Evolutionary conservation across 2,113 vertebrate species (phyloP), one percentile per base, ranked within the genome.

Genomic region (Aythya baeri): DNA sequence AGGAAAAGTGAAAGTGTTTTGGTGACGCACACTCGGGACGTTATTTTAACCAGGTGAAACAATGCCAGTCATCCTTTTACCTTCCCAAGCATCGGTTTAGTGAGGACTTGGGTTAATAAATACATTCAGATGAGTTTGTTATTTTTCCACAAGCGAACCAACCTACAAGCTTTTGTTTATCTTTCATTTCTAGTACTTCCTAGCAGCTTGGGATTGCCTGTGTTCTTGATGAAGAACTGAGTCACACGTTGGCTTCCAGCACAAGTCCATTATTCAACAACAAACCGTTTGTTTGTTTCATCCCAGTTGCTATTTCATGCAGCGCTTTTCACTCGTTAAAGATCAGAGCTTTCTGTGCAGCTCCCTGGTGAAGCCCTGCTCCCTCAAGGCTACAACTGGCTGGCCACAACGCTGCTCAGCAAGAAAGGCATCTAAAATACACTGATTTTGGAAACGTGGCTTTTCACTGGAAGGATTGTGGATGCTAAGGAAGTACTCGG

Each of bases 191-290:
- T 43, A 11, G 67, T 27, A 61, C 36, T 50, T 95, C 73, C 54
- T 21, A 93, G 57, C 80, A 90, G 65, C 62, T 54, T 94, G 83
- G 83, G 84, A 91, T 29, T 7, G 2, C 68, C 88, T 78, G 63
- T 57, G 46, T 57, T 49, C 65, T 43, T 71, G 75, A 54, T 44
- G 76, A 92, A 73, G 92, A 91, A 94, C 67, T 9, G 25, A 94
- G 63, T 91, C 90, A 72, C 89, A 87, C 49, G 9, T 26, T 65
- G 75, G 34, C 41, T 44, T 57, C 41, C 38, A 91, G 87, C n/a
- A 67, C 41, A 67, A 93, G 74, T 22, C 66, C 77, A 61, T 92
- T 94, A 84, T 90, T 68, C 61, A 38, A 95, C 87, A 96, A 91
- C 61, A 86, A 93, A 68, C 29, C 81, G 32, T 57, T 91, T 91